Evolutionary conservation across 2,113 vertebrate genomes (phyloP).

Genomic region (Elgaria multicarinata): DNA sequence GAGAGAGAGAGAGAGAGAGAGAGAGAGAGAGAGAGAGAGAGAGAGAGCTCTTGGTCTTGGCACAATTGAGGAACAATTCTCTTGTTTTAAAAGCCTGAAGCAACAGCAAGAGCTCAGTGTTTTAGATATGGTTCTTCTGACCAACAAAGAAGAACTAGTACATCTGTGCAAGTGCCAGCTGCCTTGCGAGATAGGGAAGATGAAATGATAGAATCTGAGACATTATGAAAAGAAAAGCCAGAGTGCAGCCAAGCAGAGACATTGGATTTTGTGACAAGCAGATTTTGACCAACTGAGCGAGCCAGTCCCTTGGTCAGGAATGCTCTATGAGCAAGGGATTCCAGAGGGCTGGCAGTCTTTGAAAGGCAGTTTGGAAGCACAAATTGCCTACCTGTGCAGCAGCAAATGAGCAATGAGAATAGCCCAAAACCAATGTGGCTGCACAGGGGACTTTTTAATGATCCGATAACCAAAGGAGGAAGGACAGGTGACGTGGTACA

Average conservation of each 20-base stretch:
- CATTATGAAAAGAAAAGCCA: neutral
- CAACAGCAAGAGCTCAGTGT: neutral
- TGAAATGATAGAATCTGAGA: constrained; percentile 22
- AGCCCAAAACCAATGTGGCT: neutral
- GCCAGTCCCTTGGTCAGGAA: constrained; percentile 2
- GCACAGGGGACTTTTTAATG: constrained; percentile 23
- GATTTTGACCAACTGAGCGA: constrained; percentile 1
- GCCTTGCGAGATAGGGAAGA: constrained; percentile 28
- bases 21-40: neutral
- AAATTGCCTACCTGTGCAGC: constrained; percentile 1
- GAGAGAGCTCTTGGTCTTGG: neutral
- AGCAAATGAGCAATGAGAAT: neutral
- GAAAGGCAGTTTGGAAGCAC: neutral
- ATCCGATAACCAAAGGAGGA: neutral
- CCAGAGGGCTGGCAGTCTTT: neutral
- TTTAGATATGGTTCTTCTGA: constrained; percentile 10
- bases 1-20: neutral
- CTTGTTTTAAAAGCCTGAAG: constrained; percentile 6
- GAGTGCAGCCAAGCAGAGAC: constrained; percentile 19
- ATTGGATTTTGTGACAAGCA: constrained; percentile 12
- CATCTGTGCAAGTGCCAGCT: neutral
- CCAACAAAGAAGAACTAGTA: constrained; percentile 15
- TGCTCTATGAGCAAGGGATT: neutral
- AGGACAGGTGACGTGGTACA: neutral
- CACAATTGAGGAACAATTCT: neutral